A percentile compares a stretch with the other conserved stretches of the same genome.
Conservation (phyloP, 1,140 invertebrate species). For the Diorhabda carinulata region DNA sequence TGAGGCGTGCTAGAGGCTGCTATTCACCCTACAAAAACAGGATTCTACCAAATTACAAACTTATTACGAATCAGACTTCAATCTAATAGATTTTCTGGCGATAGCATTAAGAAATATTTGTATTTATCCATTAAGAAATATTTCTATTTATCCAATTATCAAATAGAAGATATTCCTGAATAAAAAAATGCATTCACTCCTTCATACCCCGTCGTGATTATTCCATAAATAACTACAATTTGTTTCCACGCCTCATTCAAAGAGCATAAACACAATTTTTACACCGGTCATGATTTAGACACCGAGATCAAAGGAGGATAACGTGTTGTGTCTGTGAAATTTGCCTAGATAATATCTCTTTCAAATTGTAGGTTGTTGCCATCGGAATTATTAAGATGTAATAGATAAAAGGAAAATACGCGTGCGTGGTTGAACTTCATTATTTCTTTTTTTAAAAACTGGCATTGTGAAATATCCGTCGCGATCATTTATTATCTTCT, state of each 20-base stretch:
- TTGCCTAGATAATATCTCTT: slow-evolving; percentile 2
- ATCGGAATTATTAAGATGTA: slow-evolving; percentile 3
- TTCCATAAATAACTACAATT: slow-evolving; percentile 3
- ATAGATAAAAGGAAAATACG: background rate
- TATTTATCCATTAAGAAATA: background rate
- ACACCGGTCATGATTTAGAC: slow-evolving; percentile 1
- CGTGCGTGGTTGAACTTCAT: background rate
- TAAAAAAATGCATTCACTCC: background rate
- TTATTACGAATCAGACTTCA: too few species aligned
- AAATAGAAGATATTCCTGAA: background rate
- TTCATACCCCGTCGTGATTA: background rate
- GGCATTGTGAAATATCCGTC: background rate
- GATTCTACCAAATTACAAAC: too few species aligned
- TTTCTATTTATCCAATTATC: slow-evolving; percentile 1
- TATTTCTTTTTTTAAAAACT: background rate
- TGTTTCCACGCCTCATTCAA: slow-evolving; percentile 1
- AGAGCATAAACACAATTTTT: slow-evolving; percentile 3
- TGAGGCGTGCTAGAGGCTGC: too few species aligned
- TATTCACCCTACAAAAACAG: too few species aligned
- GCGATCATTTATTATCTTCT: background rate
- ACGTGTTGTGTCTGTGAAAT: slow-evolving; percentile 2
- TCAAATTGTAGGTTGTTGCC: background rate
- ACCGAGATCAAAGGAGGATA: slow-evolving; percentile 1
- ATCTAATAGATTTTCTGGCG: too few species aligned
- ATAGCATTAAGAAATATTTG: too few species aligned